A percentile compares a stretch with the other conserved stretches of the same genome.
Evolutionary conservation across 1,140 invertebrate genomes (phyloP).

Genomic region (Arctopsyche grandis): DNA sequence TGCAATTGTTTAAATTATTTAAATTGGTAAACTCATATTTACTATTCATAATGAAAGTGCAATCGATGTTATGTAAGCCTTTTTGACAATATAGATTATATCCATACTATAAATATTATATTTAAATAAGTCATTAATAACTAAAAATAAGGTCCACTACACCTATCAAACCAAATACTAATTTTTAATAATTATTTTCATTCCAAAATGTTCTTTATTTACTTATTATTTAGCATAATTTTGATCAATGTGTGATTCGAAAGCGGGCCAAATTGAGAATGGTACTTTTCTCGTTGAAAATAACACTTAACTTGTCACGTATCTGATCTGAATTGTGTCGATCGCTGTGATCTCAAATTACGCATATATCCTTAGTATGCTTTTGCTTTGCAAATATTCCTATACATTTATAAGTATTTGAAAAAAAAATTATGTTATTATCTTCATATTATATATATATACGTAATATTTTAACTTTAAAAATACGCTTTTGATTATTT

Average conservation of each 20-base stretch:
- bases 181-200: constrained; percentile 2
- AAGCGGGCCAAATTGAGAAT: not conserved
- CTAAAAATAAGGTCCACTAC: not conserved
- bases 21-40: constrained; percentile 2
- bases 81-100: constrained; percentile 40
- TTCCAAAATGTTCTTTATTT: not conserved
- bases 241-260: not conserved
- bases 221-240: not conserved
- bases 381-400: constrained; percentile 17
- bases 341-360: constrained; percentile 1
- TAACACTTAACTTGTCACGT: not conserved
- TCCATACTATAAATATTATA: not conserved
- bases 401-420: constrained; percentile 16
- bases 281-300: not conserved
- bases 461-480: not conserved
- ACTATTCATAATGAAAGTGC: constrained; percentile 26
- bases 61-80: constrained; percentile 38
- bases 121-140: constrained; percentile 14
- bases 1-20: not conserved
- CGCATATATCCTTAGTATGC: constrained; percentile 15
- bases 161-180: not conserved
- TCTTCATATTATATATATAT: not conserved
- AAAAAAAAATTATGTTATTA: no score
- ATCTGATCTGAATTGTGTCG: not conserved
- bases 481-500: constrained; percentile 33